Percentiles rank a stretch among this genome's conserved stretches.
Evolutionary conservation across 2,113 vertebrate genomes (phyloP).

Genomic region (Genyomyrus donnyi): DNA sequence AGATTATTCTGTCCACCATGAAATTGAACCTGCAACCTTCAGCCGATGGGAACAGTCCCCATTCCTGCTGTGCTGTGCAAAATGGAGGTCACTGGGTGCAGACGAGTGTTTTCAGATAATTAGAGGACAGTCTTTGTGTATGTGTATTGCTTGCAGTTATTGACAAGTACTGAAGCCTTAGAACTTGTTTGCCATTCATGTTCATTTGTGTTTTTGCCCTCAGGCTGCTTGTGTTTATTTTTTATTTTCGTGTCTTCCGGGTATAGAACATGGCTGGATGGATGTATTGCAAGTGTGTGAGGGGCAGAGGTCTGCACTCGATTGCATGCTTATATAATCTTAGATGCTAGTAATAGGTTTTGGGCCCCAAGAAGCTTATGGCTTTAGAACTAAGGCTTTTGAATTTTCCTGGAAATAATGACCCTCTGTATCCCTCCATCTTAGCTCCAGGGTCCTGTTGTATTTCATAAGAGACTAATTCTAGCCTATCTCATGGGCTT

Average conservation of each 20-base stretch:
- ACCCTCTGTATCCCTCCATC: slow-evolving; percentile 17
- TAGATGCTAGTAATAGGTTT: slow-evolving; percentile 38
- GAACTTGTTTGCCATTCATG: not conserved
- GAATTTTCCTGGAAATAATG: slow-evolving; percentile 32
- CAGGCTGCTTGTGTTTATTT: no score
- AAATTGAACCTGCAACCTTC: not conserved
- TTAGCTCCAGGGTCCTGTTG: slow-evolving; percentile 43
- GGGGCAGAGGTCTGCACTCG: not conserved
- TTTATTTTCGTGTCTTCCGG: not conserved
- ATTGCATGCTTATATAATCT: slow-evolving; percentile 25
- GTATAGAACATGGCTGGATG: not conserved
- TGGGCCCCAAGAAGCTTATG: slow-evolving; percentile 40
- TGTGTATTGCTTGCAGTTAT: not conserved
- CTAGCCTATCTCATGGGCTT: slow-evolving; percentile 50
- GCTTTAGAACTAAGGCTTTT: slow-evolving; percentile 37
- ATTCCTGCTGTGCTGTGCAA: not conserved
- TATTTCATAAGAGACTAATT: slow-evolving; percentile 57
- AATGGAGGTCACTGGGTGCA: not conserved
- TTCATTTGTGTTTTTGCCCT: not conserved
- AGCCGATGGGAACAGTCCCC: not conserved
- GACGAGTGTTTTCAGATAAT: not conserved
- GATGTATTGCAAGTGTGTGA: not conserved
- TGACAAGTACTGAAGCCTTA: not conserved
- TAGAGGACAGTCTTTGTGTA: not conserved
- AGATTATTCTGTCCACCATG: not conserved